These are phyloP conservation scores for Syngnathus acus DNA, from an alignment of 2,797 vertebrate genomes.

Conservation along the genomic window DNA sequence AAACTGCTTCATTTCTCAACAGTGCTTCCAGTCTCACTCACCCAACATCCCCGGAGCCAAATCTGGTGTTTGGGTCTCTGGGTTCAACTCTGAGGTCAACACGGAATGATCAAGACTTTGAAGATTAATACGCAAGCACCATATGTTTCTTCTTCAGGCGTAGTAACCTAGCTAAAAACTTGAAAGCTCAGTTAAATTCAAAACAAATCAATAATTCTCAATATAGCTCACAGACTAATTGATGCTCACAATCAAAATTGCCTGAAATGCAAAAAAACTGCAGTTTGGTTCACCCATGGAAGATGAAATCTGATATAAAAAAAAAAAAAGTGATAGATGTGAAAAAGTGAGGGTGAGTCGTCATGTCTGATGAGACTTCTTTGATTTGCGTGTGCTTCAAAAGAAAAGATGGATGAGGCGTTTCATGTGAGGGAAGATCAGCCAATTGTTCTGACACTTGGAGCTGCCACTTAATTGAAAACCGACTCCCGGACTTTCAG, in stretches of 20 bases:
- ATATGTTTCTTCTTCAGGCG: background rate
- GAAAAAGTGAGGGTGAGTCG: constrained; percentile 10
- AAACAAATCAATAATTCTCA: background rate
- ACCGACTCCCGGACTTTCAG: constrained; percentile 62
- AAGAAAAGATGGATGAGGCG: constrained; percentile 48
- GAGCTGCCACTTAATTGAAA: constrained; percentile 62
- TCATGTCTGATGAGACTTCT: constrained; percentile 37
- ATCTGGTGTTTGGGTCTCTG: constrained; percentile 10
- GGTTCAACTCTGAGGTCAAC: background rate
- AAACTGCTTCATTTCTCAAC: constrained; percentile 40
- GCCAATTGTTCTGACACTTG: constrained; percentile 37
- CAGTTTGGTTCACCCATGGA: background rate
- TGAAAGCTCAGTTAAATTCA: background rate
- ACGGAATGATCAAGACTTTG: background rate
- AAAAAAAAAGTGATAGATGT: constrained; percentile 34
- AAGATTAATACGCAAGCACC: background rate
- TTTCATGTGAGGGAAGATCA: constrained; percentile 28
- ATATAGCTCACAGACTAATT: too few relatives aligned
- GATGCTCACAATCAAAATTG: too few relatives aligned
- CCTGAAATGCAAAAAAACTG: background rate
- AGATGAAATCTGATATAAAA: constrained; percentile 10
- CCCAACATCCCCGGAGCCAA: background rate
- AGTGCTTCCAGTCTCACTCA: constrained; percentile 24
- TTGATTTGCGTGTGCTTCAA: constrained; percentile 44
- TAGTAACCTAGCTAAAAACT: background rate